Percentiles rank a stretch among this genome's conserved stretches.
Conservation (phyloP, 2,113 vertebrate species). For the Saguinus midas region DNA sequence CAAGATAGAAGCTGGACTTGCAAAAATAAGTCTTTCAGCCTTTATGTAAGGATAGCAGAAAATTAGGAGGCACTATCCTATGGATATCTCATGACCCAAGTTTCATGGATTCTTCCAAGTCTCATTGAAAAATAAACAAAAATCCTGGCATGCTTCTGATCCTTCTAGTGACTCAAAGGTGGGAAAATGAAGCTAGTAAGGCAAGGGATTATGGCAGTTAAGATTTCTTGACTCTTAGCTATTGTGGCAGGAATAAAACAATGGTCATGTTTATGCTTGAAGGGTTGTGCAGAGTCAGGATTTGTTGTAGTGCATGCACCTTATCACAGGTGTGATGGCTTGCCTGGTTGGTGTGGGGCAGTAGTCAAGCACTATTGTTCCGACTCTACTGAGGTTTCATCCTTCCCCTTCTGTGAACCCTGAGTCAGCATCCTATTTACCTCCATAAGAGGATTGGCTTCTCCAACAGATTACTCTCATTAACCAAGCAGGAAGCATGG, state of each 20-base stretch:
- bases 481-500: neutral
- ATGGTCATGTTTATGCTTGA: accelerated
- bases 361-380: accelerated
- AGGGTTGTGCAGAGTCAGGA: too few relatives aligned
- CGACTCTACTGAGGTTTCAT: accelerated
- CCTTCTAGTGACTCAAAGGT: neutral
- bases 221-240: neutral
- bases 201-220: neutral
- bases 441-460: neutral
- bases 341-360: neutral
- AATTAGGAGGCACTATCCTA: too few relatives aligned
- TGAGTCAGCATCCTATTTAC: neutral
- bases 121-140: neutral
- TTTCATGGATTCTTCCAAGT: neutral
- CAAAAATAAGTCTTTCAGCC: neutral
- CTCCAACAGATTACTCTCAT: neutral
- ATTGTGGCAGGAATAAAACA: neutral
- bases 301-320: accelerated
- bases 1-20: neutral
- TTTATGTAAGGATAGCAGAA: neutral
- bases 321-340: neutral
- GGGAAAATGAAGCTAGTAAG: neutral
- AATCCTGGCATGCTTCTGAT: neutral
- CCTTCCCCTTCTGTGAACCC: neutral
- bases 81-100: too few relatives aligned